Evolutionary conservation across 2,797 vertebrate species (phyloP).

Genomic region (Cynopterus sphinx): DNA sequence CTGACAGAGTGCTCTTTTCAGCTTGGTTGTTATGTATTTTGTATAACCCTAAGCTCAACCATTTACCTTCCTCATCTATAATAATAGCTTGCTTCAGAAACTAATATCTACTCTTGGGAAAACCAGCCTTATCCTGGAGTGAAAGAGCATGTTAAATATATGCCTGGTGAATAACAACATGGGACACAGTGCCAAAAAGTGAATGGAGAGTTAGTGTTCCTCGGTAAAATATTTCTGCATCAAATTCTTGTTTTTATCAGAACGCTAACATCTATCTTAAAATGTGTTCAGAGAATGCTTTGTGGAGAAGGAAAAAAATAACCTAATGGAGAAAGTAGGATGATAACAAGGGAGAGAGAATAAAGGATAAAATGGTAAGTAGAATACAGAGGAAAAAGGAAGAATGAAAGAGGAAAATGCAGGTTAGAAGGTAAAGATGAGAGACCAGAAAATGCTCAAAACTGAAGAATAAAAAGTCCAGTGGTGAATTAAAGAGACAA

Average conservation of each 20-base stretch:
- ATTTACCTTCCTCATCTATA: not conserved
- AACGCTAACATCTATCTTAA: not conserved
- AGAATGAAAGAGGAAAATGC: slow-evolving; percentile 74
- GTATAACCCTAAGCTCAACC: not conserved
- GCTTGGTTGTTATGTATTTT: not conserved
- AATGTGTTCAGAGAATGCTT: slow-evolving; percentile 65
- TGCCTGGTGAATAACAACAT: not conserved
- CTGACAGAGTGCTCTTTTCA: not conserved
- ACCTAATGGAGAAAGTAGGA: slow-evolving; percentile 65
- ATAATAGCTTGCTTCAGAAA: not conserved
- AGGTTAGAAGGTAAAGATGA: slow-evolving; percentile 61
- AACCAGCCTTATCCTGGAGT: not conserved
- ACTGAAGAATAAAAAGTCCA: not conserved
- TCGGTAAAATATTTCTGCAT: not conserved
- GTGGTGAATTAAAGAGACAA: not conserved
- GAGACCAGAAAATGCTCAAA: not conserved
- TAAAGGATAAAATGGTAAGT: not conserved
- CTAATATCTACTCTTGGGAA: not conserved
- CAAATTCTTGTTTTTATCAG: slow-evolving; percentile 8
- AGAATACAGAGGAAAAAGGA: slow-evolving; percentile 77
- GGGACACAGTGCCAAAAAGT: not conserved
- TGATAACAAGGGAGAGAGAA: slow-evolving; percentile 29
- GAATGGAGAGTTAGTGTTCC: not conserved
- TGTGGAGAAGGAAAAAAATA: slow-evolving; percentile 52
- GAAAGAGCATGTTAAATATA: not conserved